Evolutionary conservation across 2,797 vertebrate species (phyloP).

Genomic region (Choloepus didactylus): DNA sequence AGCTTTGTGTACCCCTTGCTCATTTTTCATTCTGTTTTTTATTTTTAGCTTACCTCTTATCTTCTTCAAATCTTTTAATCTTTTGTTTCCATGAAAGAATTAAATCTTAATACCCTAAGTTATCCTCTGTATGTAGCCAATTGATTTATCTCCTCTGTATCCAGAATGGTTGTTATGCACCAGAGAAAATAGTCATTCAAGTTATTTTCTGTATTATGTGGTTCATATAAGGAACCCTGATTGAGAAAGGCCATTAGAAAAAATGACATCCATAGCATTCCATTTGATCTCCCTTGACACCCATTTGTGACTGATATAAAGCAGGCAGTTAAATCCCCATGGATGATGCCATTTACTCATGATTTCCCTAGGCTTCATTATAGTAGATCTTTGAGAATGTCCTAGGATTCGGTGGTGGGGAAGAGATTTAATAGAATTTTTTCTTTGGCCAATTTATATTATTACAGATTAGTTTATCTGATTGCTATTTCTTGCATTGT

Average conservation of each 20-base stretch:
- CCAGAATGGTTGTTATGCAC: not conserved
- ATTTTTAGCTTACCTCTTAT: not conserved
- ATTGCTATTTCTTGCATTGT: not conserved
- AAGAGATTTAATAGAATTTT: not conserved
- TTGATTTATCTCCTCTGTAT: not conserved
- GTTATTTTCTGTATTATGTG: not conserved
- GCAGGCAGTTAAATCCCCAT: not conserved
- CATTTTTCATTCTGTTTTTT: not conserved
- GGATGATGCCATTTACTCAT: not conserved
- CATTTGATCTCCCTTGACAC: not conserved
- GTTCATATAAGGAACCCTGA: not conserved
- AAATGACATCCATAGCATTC: not conserved
- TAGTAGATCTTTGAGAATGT: not conserved
- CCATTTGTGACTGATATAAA: not conserved
- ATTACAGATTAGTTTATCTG: not conserved
- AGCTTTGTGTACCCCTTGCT: not conserved
- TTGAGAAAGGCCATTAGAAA: not conserved
- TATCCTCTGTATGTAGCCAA: not conserved
- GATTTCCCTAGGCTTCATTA: not conserved
- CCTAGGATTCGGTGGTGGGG: not conserved
- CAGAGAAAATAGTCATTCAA: not conserved
- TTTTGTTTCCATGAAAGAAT: not conserved
- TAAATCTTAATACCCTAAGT: not conserved
- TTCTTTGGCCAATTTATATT: not conserved
- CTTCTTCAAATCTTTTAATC: not conserved